Base-by-base conservation (phyloP, 37 sponge, comb jelly and placozoan species). In the Aphrocallistes beatrix region DNA sequence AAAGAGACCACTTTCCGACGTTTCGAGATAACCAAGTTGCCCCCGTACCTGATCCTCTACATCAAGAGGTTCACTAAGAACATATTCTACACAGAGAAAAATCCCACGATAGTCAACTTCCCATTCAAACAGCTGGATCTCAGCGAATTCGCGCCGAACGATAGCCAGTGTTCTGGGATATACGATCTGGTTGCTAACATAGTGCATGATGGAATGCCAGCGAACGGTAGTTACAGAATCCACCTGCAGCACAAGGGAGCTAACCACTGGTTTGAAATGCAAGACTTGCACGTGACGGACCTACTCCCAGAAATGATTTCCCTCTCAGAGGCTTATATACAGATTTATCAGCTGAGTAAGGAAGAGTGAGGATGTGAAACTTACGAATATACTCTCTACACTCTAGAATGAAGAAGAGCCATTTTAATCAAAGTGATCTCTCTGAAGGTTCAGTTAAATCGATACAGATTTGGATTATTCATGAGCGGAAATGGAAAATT, bases 51-150 rank as follows among this genome's bases (percentile, higher is more conserved):
- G 19, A 93, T 97, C 19, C 89, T 97, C n/a, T 92, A 83, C 86
- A 91, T 93, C 83, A 93, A 92, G 94, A 85, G 99, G 36, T 98
- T 98, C 60, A 98, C 96, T 10, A 95, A 93, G 47, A 98, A 98
- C 85, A 92, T 92, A 25, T 98, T 98, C 86, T 98, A 88, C 82
- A 81, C 95, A 25, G 99, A 98, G 85, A 98, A 98, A 87, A 98
- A 98, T 40, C 96, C 93, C 19, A 98, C 99, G 10, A 98, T 98
- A 81, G 99, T 98, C 51, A 98, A 98, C 84, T 98, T 98, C 81
- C 99, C 99, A 38, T 89, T 95, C 83, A 90, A 91, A 90, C 92
- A 42, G 91, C 89, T 98, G 36, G 96, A 98, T 83, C 92, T 98
- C 93, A 91, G 91, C 0, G 99, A 95, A 87, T 98, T 92, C 81